These are phyloP conservation scores for Suillia variegata DNA, from an alignment of 2,888 invertebrate species.

Conservation along the genomic window DNA sequence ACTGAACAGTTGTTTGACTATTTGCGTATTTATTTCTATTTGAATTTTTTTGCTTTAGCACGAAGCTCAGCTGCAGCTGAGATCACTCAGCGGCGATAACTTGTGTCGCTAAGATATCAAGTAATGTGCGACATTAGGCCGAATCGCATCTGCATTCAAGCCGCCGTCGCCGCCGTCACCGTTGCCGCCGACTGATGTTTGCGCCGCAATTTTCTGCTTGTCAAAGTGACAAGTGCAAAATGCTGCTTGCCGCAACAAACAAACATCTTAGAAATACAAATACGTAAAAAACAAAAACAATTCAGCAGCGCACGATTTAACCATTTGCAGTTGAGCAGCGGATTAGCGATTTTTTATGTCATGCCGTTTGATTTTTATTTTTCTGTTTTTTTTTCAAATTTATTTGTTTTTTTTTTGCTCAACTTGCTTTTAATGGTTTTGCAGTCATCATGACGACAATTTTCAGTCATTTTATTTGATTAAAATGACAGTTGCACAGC, in stretches of 20 bases:
- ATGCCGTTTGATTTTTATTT: not conserved
- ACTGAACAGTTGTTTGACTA: not conserved
- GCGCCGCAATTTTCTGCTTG: constrained; percentile 34
- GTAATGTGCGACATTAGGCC: constrained; percentile 9
- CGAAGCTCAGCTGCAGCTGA: not conserved
- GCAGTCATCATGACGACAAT: constrained; percentile 21
- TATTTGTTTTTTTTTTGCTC: not conserved
- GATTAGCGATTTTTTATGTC: not conserved
- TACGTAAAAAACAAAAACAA: not conserved
- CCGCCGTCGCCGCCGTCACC: too few relatives aligned
- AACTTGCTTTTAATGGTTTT: not conserved
- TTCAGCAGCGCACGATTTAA: constrained; percentile 17
- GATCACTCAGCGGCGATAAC: not conserved
- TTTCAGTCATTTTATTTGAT: constrained; percentile 33
- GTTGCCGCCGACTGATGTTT: constrained; percentile 4
- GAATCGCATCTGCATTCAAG: not conserved
- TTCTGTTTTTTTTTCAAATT: not conserved
- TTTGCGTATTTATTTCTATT: not conserved
- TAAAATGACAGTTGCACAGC: constrained; percentile 31
- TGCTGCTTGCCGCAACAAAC: constrained; percentile 24
- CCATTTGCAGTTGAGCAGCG: constrained; percentile 14
- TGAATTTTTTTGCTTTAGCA: too few relatives aligned
- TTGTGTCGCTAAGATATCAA: not conserved
- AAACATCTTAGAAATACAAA: constrained; percentile 16
- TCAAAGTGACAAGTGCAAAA: constrained; percentile 42